Conservation (phyloP, 1,140 invertebrate species). For the Bombus picipes region DNA sequence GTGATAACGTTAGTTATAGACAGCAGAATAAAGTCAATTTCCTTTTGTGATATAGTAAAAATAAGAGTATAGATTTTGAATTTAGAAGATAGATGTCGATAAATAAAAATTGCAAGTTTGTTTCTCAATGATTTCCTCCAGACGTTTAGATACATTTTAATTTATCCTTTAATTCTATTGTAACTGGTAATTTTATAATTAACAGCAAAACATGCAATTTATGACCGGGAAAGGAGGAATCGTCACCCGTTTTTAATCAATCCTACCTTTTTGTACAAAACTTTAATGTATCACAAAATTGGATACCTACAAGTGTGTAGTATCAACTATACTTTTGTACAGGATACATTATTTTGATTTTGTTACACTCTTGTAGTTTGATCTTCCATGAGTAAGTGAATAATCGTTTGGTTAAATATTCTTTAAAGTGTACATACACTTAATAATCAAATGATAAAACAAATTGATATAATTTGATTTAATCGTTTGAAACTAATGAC, state of each 20-base stretch:
- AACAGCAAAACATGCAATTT: slow-evolving; percentile 28
- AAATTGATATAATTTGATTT: not conserved
- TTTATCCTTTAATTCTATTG: slow-evolving; percentile 1
- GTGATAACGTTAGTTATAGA: slow-evolving; percentile 17
- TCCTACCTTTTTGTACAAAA: slow-evolving; percentile 35
- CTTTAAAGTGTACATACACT: too few species aligned
- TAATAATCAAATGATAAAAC: not conserved
- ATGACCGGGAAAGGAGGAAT: slow-evolving; percentile 16
- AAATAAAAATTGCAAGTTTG: not conserved
- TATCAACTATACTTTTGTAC: slow-evolving; percentile 44
- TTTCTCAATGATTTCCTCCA: slow-evolving; percentile 3
- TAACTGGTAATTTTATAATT: slow-evolving; percentile 26
- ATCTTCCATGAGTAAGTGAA: slow-evolving; percentile 9
- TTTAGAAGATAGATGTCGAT: slow-evolving; percentile 9
- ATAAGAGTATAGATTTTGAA: not conserved
- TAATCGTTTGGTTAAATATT: not conserved
- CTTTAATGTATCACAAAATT: slow-evolving; percentile 39
- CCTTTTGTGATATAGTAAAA: slow-evolving; percentile 27
- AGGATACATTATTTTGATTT: slow-evolving; percentile 24
- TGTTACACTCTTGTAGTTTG: slow-evolving; percentile 16
- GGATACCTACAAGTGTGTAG: slow-evolving; percentile 24
- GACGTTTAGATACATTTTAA: slow-evolving; percentile 8
- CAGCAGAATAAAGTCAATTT: slow-evolving; percentile 25
- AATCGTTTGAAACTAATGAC: not conserved
- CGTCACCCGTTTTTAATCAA: not conserved